Evolutionary conservation across 2,113 vertebrate genomes (phyloP).

Genomic region (Cnemophilus loriae): DNA sequence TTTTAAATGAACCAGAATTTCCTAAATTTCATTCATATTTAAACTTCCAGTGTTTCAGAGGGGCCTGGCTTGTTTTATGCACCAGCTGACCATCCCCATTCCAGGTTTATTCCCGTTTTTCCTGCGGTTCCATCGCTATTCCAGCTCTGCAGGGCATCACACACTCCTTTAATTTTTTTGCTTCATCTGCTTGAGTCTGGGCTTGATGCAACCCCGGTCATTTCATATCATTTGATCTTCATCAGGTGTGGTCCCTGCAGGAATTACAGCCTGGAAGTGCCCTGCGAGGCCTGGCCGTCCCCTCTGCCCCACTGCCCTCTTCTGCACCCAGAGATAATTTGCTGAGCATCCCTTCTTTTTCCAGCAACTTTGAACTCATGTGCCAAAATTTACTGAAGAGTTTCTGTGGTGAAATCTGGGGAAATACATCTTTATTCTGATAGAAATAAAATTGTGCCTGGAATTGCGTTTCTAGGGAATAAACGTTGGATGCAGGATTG

Average conservation of each 20-base stretch:
- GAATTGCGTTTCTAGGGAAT: constrained; percentile 12
- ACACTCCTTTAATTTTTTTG: neutral
- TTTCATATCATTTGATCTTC: neutral
- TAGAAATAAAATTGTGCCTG: constrained; percentile 19
- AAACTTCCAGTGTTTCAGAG: neutral
- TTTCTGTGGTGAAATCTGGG: neutral
- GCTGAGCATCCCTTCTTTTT: neutral
- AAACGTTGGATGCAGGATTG: neutral
- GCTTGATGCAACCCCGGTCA: neutral
- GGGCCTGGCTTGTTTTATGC: neutral
- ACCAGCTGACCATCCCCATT: neutral
- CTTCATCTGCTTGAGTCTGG: neutral
- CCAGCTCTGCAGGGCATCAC: neutral
- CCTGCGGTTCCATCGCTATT: neutral
- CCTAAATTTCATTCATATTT: neutral
- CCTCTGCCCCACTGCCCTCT: neutral
- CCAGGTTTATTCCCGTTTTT: neutral
- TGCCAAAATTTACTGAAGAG: neutral
- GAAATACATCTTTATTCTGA: constrained; percentile 15
- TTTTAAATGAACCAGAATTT: neutral
- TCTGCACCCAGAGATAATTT: neutral
- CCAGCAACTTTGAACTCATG: neutral
- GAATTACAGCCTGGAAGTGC: neutral
- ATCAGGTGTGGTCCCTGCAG: neutral
- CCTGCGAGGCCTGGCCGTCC: neutral